phyloP scores from a whole-genome alignment of 2,888 invertebrate species.

The Plagiodera versicolora region DNA sequence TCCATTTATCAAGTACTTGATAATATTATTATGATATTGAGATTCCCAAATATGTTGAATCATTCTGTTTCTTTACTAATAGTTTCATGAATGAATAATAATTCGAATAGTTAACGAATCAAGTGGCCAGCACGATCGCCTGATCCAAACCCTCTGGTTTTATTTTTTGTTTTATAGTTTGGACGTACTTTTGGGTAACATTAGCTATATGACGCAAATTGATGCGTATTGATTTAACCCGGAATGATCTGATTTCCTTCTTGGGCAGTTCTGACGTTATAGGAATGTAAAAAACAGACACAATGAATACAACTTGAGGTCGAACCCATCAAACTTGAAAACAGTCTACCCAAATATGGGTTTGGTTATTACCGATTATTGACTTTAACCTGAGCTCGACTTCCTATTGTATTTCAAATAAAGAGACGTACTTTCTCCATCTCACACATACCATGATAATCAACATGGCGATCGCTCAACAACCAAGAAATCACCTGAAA shows the following conservation, averaged over 20 bases:
- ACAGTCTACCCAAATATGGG: constrained; percentile 18
- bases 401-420: constrained; percentile 20
- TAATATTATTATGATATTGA: too few species aligned
- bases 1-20: too few species aligned
- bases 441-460: background rate
- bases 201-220: too few species aligned
- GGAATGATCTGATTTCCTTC: background rate
- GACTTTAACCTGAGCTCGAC: constrained; percentile 14
- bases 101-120: too few species aligned
- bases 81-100: too few species aligned
- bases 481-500: background rate
- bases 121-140: too few species aligned
- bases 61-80: too few species aligned
- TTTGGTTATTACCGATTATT: constrained; percentile 12
- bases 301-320: constrained; percentile 16
- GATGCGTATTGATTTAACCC: too few species aligned
- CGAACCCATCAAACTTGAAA: constrained; percentile 14
- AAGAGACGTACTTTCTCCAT: constrained; percentile 24
- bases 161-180: too few species aligned
- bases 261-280: background rate
- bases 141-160: too few species aligned
- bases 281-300: background rate
- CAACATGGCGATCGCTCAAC: background rate
- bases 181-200: too few species aligned
- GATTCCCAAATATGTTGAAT: too few species aligned